Conservation (phyloP, 1,140 invertebrate genomes). For the Drosophila parabipectinata region DNA sequence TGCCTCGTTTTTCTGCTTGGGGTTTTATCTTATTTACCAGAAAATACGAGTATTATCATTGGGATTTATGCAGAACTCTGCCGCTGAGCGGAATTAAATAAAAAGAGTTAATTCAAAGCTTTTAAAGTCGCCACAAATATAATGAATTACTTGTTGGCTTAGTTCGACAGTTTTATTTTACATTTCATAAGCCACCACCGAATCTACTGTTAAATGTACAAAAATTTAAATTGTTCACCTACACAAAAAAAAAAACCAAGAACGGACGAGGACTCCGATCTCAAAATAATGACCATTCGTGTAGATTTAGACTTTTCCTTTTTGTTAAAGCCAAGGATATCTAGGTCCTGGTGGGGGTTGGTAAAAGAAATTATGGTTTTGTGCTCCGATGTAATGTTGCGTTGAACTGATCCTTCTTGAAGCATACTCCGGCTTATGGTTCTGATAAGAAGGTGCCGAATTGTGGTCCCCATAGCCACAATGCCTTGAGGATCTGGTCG, state of each 20-base stretch:
- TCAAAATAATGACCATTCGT: neutral
- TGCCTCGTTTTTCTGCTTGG: slow-evolving; percentile 9
- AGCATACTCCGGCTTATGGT: neutral
- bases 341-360: neutral
- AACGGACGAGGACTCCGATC: neutral
- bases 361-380: neutral
- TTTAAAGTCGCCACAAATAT: neutral
- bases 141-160: neutral
- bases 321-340: slow-evolving; percentile 24
- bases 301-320: neutral
- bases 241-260: slow-evolving; percentile 1
- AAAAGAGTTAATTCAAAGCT: neutral
- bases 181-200: slow-evolving; percentile 2
- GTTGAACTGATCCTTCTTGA: neutral
- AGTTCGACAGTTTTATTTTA: slow-evolving; percentile 7
- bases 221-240: neutral
- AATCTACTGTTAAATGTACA: slow-evolving; percentile 3
- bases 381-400: neutral
- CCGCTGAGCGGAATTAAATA: slow-evolving; percentile 8
- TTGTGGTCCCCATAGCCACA: slow-evolving; percentile 9
- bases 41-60: slow-evolving; percentile 25
- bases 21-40: slow-evolving; percentile 24
- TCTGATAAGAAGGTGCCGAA: neutral
- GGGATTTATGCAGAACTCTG: slow-evolving; percentile 4
- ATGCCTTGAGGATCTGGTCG: neutral